Percentiles rank a stretch among this genome's conserved stretches.
These are phyloP conservation scores for Pelusios castaneus DNA, from an alignment of 2,113 vertebrate species.

Conservation along the genomic window DNA sequence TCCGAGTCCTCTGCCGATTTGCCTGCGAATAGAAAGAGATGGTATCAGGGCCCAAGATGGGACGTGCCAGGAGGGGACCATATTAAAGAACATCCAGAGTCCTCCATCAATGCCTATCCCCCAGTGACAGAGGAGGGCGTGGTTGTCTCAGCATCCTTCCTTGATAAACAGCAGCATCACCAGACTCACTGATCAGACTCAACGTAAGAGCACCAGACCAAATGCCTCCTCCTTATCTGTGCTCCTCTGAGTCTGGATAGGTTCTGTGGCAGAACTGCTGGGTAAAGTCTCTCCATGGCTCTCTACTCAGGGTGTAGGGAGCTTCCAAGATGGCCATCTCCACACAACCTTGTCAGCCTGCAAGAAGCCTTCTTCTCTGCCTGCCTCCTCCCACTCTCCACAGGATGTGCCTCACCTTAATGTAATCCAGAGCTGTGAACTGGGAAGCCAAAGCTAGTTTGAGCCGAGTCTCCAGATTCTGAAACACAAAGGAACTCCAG, in stretches of 20 bases:
- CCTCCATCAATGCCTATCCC: background rate
- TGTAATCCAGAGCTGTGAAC: constrained; percentile 72
- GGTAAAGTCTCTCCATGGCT: accelerated
- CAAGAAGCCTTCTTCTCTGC: background rate
- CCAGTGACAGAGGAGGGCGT: background rate
- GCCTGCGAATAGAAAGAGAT: constrained; percentile 61
- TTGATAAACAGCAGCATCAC: background rate
- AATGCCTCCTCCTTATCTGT: background rate
- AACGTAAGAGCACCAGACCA: background rate
- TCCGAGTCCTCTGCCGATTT: constrained; percentile 72
- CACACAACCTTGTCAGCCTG: background rate
- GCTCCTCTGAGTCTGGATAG: background rate
- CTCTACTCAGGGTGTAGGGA: accelerated
- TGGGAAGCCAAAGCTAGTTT: constrained; percentile 66
- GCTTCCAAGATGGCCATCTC: background rate
- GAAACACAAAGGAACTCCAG: constrained; percentile 1
- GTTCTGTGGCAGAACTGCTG: background rate
- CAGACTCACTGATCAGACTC: background rate
- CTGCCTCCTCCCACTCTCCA: background rate
- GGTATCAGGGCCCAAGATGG: background rate
- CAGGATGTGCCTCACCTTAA: constrained; percentile 57
- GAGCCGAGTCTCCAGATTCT: constrained; percentile 71
- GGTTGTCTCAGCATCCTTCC: background rate
- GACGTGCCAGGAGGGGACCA: accelerated
- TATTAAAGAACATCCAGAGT: background rate